Conservation (phyloP, 2,113 vertebrate genomes). For the Antechinus stuartii region DNA sequence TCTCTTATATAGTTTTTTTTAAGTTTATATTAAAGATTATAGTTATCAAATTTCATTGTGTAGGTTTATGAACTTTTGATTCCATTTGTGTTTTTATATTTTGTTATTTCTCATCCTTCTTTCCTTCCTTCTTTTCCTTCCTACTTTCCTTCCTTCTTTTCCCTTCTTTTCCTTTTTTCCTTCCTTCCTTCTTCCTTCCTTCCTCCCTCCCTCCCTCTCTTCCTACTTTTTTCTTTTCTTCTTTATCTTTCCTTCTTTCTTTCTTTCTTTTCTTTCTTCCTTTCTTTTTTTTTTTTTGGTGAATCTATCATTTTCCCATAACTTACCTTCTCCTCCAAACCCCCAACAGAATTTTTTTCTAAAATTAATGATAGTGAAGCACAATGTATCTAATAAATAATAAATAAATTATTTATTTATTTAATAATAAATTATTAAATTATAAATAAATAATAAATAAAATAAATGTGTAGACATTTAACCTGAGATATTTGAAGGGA, state of each 20-base stretch:
- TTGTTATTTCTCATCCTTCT: neutral
- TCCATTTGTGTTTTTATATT: neutral
- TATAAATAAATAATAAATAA: no score
- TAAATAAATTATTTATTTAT: no score
- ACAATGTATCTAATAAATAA: neutral
- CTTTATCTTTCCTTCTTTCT: neutral
- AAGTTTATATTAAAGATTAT: neutral
- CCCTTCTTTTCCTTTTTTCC: accelerated
- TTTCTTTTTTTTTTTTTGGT: neutral
- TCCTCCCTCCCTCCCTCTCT: no score
- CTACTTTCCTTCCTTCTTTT: neutral
- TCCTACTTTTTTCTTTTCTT: no score
- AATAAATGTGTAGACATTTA: neutral
- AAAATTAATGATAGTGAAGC: neutral
- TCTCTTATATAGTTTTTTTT: neutral
- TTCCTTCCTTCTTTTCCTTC: neutral
- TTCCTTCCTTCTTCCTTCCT: no score
- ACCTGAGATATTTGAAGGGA: neutral
- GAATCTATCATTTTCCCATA: neutral
- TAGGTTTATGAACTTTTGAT: neutral
- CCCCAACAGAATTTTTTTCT: neutral
- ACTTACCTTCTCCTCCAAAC: neutral
- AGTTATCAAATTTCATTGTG: neutral
- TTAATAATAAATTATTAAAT: no score
- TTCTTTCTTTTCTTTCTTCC: neutral